Conservation (phyloP, 2,113 vertebrate species). For the Hypocryptadius cinnamomeus region DNA sequence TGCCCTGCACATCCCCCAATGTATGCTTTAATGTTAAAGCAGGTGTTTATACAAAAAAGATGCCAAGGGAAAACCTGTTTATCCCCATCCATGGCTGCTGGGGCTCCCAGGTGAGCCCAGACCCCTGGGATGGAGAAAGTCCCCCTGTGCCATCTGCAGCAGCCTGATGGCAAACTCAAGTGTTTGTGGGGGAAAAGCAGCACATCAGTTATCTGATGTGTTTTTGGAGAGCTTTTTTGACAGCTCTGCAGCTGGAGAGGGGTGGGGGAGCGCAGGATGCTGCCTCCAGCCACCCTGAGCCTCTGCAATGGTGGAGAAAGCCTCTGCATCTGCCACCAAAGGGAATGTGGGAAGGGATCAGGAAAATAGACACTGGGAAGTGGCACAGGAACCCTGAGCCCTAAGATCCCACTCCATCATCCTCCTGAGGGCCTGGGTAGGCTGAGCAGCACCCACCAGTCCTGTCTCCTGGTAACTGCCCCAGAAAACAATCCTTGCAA, state of each 20-base stretch:
- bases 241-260: neutral
- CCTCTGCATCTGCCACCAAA: fast-evolving
- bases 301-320: neutral
- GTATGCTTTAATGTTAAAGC: neutral
- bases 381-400: neutral
- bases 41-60: neutral
- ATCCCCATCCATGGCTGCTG: neutral
- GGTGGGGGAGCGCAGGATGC: neutral
- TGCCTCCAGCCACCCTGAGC: neutral
- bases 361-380: neutral
- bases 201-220: neutral
- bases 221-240: neutral
- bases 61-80: neutral
- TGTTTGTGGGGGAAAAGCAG: neutral
- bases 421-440: neutral
- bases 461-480: neutral
- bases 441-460: neutral
- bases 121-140: neutral
- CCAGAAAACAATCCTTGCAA: neutral
- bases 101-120: neutral
- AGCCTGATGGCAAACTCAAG: neutral
- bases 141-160: fast-evolving
- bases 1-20: neutral
- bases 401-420: fast-evolving
- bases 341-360: fast-evolving